These are phyloP conservation scores for Seira sanloemensis DNA, from an alignment of 2,888 invertebrate species.

Conservation along the genomic window DNA sequence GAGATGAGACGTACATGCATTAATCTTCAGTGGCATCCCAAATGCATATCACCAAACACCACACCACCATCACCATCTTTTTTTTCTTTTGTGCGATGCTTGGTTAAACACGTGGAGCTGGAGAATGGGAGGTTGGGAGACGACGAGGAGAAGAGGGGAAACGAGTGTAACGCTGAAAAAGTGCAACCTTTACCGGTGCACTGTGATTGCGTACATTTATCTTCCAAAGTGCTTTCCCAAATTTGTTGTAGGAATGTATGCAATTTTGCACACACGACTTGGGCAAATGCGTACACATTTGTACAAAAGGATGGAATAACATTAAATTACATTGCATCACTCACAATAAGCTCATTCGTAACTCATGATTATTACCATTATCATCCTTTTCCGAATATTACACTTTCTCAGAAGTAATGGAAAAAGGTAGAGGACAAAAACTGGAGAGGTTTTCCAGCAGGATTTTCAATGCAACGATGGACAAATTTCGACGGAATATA, in stretches of 20 bases:
- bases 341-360: slow-evolving; percentile 31
- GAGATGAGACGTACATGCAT: slow-evolving; percentile 20
- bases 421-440: too few species aligned
- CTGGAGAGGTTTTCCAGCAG: too few species aligned
- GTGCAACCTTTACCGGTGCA: slow-evolving; percentile 53
- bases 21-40: slow-evolving; percentile 23
- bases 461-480: too few species aligned
- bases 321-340: slow-evolving; percentile 37
- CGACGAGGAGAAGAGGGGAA: slow-evolving; percentile 7
- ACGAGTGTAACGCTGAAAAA: slow-evolving; percentile 45
- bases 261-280: background rate
- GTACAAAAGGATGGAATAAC: slow-evolving; percentile 8
- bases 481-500: too few species aligned
- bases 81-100: slow-evolving; percentile 8
- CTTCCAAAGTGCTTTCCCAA: slow-evolving; percentile 37
- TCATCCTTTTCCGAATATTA: background rate
- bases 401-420: background rate
- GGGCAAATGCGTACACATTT: background rate
- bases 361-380: slow-evolving; percentile 35
- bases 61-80: slow-evolving; percentile 15
- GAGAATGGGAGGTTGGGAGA: background rate
- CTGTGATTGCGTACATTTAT: slow-evolving; percentile 46
- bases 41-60: slow-evolving; percentile 26
- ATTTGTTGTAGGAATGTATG: background rate
- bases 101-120: background rate